Evolutionary conservation across 2,888 invertebrate genomes (phyloP), one percentile per base, ranked within the genome.

Genomic region (Aleiodes testaceus): DNA sequence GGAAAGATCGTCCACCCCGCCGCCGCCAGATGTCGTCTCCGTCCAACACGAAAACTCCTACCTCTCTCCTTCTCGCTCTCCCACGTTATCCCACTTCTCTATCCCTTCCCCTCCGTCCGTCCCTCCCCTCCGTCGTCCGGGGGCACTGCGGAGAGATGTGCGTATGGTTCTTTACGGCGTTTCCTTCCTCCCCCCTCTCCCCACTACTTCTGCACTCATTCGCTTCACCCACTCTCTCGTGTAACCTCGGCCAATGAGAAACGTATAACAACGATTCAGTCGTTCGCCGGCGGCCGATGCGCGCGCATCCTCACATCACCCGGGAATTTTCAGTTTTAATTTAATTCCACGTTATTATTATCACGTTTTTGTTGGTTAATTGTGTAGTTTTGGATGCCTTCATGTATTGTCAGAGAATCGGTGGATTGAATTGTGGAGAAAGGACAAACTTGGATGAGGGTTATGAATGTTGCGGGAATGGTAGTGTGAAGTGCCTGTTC

Each of bases 1-100:
- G 77, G 80, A 82, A 75, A 73, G 70, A 67, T 55, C 53, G 26
- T 59, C 61, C 71, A 49, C 72, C 78, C 79, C 79, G 76, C 77
- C 79, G 80, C 81, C 85, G 80, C 81, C 82, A 87, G 86, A 85
- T 85, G 86, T 85, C 87, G 81, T 69, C 66, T 72, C 53, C 52
- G 53, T 72, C 53, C 20, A 1, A 63, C 47, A 45, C 63, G 36
- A 36, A 9, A 9, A 9, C 9, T 2, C 26, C 26, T 36, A 36
- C 36, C 2, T 63, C 30, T 47, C 72, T 72, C 65, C 66, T 66
- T 75, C 76, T 73, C 75, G 44, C 14, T 65, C 70, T 68, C 72
- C 26, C 26, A 26, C 26, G 5, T 26, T 26, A 26, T 26, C 5
- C 26, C 5, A 26, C 26, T 26, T 26, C 26, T 26, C 26, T 26